phyloP scores from a whole-genome alignment of 1,140 invertebrate genomes.

The Drosophila neocordata region DNA sequence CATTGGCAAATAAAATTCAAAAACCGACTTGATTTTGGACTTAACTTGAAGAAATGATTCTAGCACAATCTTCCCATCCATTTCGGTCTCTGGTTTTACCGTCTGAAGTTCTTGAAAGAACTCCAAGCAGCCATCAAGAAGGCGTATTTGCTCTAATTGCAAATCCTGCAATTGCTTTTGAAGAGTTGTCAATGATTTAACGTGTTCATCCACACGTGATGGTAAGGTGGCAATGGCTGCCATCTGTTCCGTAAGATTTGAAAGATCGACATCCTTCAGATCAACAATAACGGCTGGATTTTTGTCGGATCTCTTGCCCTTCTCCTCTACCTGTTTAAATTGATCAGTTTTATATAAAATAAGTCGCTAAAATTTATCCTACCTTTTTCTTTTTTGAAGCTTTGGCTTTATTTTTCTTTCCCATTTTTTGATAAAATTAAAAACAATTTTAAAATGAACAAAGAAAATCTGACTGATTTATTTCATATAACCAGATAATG shows the following conservation, averaged over 20 bases:
- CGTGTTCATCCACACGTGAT: constrained; percentile 30
- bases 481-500: background rate
- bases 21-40: constrained; percentile 36
- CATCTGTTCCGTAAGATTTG: constrained; percentile 29
- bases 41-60: constrained; percentile 35
- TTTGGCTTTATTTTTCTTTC: constrained; percentile 39
- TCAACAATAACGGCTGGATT: background rate
- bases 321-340: background rate
- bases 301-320: background rate
- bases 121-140: constrained; percentile 37
- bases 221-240: constrained; percentile 28
- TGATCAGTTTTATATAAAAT: background rate
- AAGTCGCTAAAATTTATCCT: background rate
- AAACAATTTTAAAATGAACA: background rate
- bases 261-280: background rate
- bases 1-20: constrained; percentile 28
- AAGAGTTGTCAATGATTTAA: constrained; percentile 24
- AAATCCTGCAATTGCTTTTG: constrained; percentile 36
- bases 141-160: constrained; percentile 24
- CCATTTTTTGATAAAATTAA: constrained; percentile 17
- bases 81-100: background rate
- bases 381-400: constrained; percentile 22
- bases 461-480: background rate
- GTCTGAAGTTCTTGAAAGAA: constrained; percentile 32
- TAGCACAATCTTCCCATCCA: constrained; percentile 24